Conservation (phyloP, 2,797 vertebrate genomes). For the Rousettus madagascariensis region DNA sequence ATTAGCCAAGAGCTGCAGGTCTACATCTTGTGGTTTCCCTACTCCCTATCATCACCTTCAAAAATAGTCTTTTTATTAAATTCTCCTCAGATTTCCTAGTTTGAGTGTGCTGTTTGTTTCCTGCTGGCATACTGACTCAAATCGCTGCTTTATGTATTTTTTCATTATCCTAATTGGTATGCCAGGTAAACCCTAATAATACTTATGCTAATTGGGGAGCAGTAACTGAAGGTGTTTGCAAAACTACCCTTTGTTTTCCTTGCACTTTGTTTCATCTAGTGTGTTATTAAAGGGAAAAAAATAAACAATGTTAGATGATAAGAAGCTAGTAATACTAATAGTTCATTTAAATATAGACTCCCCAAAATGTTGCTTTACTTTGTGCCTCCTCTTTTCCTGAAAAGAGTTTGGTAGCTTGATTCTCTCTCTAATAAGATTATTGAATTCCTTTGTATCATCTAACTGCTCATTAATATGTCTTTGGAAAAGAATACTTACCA, state of each 20-base stretch:
- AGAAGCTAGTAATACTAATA: neutral
- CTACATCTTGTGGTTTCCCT: neutral
- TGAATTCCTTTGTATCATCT: neutral
- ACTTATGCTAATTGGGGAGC: neutral
- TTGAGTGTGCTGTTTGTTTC: neutral
- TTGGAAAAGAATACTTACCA: neutral
- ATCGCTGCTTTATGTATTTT: slow-evolving; percentile 21
- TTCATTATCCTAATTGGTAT: slow-evolving; percentile 8
- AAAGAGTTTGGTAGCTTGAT: slow-evolving; percentile 2
- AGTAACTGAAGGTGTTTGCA: neutral
- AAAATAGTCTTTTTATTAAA: neutral
- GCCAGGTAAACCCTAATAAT: slow-evolving; percentile 13
- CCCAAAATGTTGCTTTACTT: neutral
- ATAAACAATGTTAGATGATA: slow-evolving; percentile 6
- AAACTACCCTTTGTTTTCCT: neutral
- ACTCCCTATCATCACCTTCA: neutral
- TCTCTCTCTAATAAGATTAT: neutral
- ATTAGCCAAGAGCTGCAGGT: neutral
- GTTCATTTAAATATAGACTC: slow-evolving; percentile 18
- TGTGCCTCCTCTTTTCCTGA: neutral
- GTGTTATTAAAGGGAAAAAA: neutral
- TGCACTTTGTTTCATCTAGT: neutral
- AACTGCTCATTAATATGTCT: neutral
- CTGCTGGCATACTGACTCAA: slow-evolving; percentile 14
- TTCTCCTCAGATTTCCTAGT: neutral